Conservation (phyloP, 2,888 invertebrate genomes). For the Cacoxenus indagator region DNA sequence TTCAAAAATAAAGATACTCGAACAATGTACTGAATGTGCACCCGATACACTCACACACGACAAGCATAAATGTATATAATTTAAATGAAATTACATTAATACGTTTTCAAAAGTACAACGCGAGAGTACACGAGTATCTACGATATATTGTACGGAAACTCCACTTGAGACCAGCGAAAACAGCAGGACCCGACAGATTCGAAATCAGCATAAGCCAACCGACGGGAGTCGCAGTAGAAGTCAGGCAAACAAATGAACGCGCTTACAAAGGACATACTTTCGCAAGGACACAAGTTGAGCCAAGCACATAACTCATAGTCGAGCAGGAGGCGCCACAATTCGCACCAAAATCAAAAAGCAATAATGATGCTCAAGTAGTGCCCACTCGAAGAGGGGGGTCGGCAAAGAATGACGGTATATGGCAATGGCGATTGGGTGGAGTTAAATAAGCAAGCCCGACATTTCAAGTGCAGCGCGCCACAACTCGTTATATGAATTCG, state of each 20-base stretch:
- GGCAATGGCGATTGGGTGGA: slow-evolving; percentile 26
- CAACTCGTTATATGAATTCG: slow-evolving; percentile 63
- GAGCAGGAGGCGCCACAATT: slow-evolving; percentile 27
- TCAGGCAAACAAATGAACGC: not conserved
- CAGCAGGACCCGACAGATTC: slow-evolving; percentile 24
- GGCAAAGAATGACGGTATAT: slow-evolving; percentile 20
- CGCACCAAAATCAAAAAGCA: slow-evolving; percentile 61
- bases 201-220: slow-evolving; percentile 12
- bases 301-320: slow-evolving; percentile 49
- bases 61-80: slow-evolving; percentile 55
- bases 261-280: slow-evolving; percentile 36
- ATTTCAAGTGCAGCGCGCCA: slow-evolving; percentile 33
- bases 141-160: slow-evolving; percentile 32
- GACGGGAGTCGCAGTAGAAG: not conserved
- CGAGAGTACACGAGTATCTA: slow-evolving; percentile 30
- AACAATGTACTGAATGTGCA: not conserved
- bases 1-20: not conserved
- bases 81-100: slow-evolving; percentile 62
- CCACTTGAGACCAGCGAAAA: not conserved
- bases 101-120: slow-evolving; percentile 40
- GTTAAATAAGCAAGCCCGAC: not conserved
- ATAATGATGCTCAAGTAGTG: slow-evolving; percentile 52
- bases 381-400: not conserved
- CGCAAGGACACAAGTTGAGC: slow-evolving; percentile 34
- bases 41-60: not conserved